Conservation (phyloP, 2,888 invertebrate species). For the Capitulum mitella region DNA sequence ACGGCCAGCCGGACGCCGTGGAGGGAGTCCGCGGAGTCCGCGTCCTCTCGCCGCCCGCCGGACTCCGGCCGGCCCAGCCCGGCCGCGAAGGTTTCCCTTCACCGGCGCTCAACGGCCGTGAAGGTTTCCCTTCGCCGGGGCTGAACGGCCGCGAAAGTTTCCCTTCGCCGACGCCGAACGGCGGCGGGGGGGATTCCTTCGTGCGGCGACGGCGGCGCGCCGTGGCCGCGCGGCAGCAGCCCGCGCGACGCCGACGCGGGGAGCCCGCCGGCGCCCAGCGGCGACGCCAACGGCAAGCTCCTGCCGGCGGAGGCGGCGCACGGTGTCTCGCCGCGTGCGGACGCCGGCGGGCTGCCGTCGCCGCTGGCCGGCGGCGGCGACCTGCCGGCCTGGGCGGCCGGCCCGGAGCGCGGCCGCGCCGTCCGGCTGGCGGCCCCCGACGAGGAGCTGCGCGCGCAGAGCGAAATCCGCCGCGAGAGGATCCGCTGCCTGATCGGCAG, state of each 20-base stretch:
- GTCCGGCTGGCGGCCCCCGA: neutral
- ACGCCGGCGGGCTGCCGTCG: too few relatives aligned
- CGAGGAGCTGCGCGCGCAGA: neutral
- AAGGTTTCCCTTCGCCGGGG: neutral
- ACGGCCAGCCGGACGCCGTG: neutral
- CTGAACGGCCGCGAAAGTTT: neutral
- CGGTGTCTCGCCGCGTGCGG: too few relatives aligned
- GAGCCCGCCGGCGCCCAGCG: neutral
- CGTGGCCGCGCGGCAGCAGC: neutral
- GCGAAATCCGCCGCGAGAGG: neutral
- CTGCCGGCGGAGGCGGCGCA: too few relatives aligned
- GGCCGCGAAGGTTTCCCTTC: neutral
- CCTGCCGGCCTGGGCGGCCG: too few relatives aligned
- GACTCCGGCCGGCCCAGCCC: neutral
- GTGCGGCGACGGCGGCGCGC: too few relatives aligned
- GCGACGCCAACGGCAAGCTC: too few relatives aligned
- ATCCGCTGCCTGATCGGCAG: neutral
- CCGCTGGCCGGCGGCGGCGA: too few relatives aligned
- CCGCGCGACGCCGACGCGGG: too few relatives aligned
- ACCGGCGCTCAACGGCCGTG: neutral
- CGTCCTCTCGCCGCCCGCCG: neutral
- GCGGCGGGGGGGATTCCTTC: neutral
- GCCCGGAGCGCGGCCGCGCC: neutral
- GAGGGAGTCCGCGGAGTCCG: neutral
- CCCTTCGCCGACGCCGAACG: neutral